Percentiles rank a stretch among this genome's conserved stretches.
Conservation (phyloP, 1,140 invertebrate genomes). For the Helicoverpa armigera region DNA sequence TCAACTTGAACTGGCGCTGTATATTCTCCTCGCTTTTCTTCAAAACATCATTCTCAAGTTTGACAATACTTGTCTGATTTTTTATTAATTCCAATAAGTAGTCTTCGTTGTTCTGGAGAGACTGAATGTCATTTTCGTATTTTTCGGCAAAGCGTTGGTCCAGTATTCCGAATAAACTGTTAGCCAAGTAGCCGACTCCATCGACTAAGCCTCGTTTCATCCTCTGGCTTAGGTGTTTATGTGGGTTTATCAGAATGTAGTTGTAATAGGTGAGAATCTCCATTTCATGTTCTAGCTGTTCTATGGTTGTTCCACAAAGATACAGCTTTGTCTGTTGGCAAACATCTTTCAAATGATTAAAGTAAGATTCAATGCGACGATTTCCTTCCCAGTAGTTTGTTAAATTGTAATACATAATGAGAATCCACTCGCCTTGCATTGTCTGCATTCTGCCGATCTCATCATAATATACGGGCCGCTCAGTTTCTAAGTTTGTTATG, state of each 20-base stretch:
- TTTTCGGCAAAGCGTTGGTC: constrained; percentile 58
- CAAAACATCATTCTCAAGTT: constrained; percentile 54
- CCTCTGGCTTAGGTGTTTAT: constrained; percentile 35
- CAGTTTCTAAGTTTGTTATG: background rate
- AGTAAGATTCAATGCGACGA: background rate
- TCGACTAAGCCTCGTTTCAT: constrained; percentile 53
- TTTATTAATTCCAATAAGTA: constrained; percentile 50
- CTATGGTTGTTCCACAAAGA: background rate
- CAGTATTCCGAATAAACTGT: constrained; percentile 56
- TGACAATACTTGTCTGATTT: constrained; percentile 54
- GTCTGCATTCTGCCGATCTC: background rate
- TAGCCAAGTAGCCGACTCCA: constrained; percentile 49
- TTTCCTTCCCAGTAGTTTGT: background rate
- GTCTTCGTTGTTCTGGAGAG: constrained; percentile 51
- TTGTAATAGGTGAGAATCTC: constrained; percentile 50
- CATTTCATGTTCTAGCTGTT: constrained; percentile 42
- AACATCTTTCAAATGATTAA: background rate
- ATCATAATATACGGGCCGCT: background rate
- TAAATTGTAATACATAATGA: too few species aligned
- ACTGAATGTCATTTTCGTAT: constrained; percentile 52
- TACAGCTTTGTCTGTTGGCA: background rate
- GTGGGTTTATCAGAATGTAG: constrained; percentile 3
- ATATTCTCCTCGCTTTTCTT: constrained; percentile 53
- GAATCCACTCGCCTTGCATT: background rate
- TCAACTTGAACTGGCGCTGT: constrained; percentile 36